phyloP scores from a whole-genome alignment of 2,113 vertebrate species.

The Nicator chloris region DNA sequence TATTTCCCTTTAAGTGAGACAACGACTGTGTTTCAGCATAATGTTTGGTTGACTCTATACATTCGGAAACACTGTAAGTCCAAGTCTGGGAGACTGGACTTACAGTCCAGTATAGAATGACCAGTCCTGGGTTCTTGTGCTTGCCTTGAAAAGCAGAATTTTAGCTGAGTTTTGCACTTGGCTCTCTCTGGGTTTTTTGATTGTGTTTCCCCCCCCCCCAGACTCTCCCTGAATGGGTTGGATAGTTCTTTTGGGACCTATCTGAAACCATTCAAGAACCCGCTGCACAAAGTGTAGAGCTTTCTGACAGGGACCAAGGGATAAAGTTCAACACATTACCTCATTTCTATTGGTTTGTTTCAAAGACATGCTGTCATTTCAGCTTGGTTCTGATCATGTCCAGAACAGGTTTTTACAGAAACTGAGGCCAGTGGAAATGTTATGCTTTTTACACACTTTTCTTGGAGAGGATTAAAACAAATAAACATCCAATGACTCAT shows the following conservation, averaged over 20 bases:
- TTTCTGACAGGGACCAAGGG: neutral
- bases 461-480: neutral
- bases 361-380: neutral
- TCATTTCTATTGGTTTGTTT: neutral
- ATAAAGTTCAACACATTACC: neutral
- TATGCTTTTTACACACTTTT: neutral
- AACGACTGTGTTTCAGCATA: neutral
- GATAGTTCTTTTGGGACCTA: neutral
- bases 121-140: neutral
- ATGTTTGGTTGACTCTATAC: neutral
- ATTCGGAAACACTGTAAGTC: neutral
- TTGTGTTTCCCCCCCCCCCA: neutral
- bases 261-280: neutral
- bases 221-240: neutral
- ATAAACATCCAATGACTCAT: neutral
- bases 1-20: neutral
- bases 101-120: fast-evolving
- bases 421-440: neutral
- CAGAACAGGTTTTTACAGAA: neutral
- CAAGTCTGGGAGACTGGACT: too few relatives aligned
- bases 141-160: neutral
- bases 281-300: neutral
- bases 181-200: neutral
- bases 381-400: neutral
- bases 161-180: neutral